These are phyloP conservation scores for Sympetrum striolatum DNA, from an alignment of 2,888 invertebrate genomes.

Conservation along the genomic window DNA sequence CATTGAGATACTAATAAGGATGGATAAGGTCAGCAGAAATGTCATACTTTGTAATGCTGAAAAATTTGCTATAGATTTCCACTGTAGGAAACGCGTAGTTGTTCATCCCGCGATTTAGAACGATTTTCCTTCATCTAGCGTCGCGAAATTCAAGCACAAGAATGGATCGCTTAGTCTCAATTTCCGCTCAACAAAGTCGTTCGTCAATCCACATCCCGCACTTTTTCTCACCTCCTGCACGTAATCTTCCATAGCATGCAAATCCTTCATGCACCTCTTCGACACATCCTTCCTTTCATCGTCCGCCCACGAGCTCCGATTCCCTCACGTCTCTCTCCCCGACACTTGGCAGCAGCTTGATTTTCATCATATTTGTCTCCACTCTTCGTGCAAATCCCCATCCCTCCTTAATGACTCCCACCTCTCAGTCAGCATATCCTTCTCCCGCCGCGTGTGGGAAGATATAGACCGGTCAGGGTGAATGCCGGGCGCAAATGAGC, in stretches of 20 bases:
- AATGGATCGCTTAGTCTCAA: not conserved
- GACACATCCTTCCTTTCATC: not conserved
- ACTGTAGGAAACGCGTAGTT: too few relatives aligned
- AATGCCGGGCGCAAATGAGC: not conserved
- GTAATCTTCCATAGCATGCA: not conserved
- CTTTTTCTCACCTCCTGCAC: not conserved
- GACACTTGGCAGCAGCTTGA: not conserved
- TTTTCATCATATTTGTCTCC: not conserved
- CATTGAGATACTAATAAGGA: too few relatives aligned
- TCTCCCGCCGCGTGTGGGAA: not conserved
- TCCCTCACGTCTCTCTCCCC: not conserved
- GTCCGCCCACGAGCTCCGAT: not conserved
- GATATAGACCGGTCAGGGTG: not conserved
- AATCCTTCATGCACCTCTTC: not conserved
- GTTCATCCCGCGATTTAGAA: too few relatives aligned
- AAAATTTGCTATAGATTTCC: too few relatives aligned
- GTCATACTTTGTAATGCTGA: too few relatives aligned
- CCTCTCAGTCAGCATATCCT: not conserved
- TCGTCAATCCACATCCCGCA: not conserved
- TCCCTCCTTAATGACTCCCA: not conserved
- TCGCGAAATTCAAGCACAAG: too few relatives aligned
- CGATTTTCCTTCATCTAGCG: too few relatives aligned
- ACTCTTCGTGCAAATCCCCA: not conserved
- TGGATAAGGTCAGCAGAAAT: too few relatives aligned
- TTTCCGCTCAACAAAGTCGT: not conserved